These are phyloP conservation scores for Drosophila prolongata DNA, from an alignment of 2,888 invertebrate species.

Conservation along the genomic window DNA sequence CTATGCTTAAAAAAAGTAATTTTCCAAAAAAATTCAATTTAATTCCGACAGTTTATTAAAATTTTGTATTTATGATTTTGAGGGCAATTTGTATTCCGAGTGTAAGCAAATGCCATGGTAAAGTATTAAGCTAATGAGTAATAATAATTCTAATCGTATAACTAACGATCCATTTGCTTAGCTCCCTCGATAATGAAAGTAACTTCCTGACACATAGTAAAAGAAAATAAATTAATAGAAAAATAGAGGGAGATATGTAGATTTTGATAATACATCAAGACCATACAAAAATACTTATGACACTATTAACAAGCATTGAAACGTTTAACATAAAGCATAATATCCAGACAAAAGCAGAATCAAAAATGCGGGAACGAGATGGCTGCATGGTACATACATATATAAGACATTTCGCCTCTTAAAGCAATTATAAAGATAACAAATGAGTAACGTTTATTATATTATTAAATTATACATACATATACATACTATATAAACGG, in stretches of 20 bases:
- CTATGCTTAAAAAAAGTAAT: too few relatives aligned
- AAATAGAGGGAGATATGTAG: constrained; percentile 43
- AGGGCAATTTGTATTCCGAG: constrained; percentile 5
- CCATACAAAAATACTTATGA: constrained; percentile 32
- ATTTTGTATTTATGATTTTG: background rate
- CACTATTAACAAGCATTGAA: constrained; percentile 33
- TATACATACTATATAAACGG: constrained; percentile 73
- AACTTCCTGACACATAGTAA: constrained; percentile 16
- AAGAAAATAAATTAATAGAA: constrained; percentile 17
- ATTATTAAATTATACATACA: constrained; percentile 55
- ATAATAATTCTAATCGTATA: constrained; percentile 21
- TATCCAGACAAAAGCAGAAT: constrained; percentile 22
- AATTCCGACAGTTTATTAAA: background rate
- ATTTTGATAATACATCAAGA: constrained; percentile 69
- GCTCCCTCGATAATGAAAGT: constrained; percentile 15
- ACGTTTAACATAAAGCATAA: constrained; percentile 26
- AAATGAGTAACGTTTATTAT: constrained; percentile 58
- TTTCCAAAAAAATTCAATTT: background rate
- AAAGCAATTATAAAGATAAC: constrained; percentile 82
- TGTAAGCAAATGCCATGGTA: constrained; percentile 19
- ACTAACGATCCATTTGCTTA: constrained; percentile 29
- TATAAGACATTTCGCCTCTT: constrained; percentile 80
- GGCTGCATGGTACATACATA: constrained; percentile 46
- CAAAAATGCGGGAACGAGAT: constrained; percentile 19
- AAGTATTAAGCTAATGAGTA: constrained; percentile 35